Evolutionary conservation across 2,797 vertebrate genomes (phyloP).

Genomic region (Selene dorsalis): DNA sequence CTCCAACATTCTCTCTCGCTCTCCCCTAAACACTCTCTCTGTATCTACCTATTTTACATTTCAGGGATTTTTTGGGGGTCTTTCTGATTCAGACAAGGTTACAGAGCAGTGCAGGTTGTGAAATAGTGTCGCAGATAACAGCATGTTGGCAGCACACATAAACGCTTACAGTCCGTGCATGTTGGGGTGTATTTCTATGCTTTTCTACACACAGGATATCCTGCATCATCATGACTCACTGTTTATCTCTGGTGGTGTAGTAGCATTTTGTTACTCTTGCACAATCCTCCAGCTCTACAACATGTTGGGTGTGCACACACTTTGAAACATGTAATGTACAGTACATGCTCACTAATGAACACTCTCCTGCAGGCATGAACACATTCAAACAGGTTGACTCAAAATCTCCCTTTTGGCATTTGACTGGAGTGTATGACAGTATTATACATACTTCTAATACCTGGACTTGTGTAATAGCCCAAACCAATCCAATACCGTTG

Average conservation of each 20-base stretch:
- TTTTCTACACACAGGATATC: constrained; percentile 76
- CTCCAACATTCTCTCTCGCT: constrained; percentile 25
- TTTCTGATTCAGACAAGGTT: not conserved
- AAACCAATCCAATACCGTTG: too few species aligned
- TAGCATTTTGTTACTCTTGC: constrained; percentile 47
- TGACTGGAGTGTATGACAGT: not conserved
- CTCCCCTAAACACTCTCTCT: not conserved
- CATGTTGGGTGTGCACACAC: constrained; percentile 1
- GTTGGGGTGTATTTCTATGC: constrained; percentile 30
- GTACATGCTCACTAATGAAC: not conserved
- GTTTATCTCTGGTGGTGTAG: constrained; percentile 58
- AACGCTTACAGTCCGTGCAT: not conserved
- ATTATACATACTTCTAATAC: too few species aligned
- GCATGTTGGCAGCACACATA: not conserved
- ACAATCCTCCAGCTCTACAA: constrained; percentile 41
- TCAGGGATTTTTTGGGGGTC: not conserved
- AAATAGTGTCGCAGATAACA: not conserved
- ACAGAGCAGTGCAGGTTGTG: not conserved
- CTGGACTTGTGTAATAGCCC: too few species aligned
- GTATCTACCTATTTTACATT: constrained; percentile 35
- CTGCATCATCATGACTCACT: constrained; percentile 52
- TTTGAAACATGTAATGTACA: not conserved
- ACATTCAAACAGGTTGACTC: not conserved
- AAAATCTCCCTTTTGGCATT: not conserved
- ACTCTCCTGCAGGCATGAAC: not conserved